Percentiles rank a stretch among this genome's conserved stretches.
Evolutionary conservation across 2,113 vertebrate genomes (phyloP).

Genomic region (Sapayoa aenigma): DNA sequence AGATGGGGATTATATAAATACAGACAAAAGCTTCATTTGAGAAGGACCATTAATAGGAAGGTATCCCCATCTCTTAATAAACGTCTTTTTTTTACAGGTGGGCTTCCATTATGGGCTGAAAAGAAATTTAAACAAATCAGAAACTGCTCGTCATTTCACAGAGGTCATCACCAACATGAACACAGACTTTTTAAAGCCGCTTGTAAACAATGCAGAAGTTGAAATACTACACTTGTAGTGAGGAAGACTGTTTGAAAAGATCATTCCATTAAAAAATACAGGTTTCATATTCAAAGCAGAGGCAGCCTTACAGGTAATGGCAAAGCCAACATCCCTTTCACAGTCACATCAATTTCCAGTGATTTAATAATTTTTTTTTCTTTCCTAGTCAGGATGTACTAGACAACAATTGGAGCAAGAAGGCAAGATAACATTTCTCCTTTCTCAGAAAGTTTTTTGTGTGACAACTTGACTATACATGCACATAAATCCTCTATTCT

Average conservation of each 20-base stretch:
- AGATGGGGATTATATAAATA: not conserved
- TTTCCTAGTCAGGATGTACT: not conserved
- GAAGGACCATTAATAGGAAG: not conserved
- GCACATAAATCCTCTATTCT: not conserved
- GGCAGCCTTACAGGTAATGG: accelerated
- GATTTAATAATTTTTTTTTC: not conserved
- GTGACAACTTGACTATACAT: not conserved
- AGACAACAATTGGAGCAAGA: not conserved
- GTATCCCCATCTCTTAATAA: not conserved
- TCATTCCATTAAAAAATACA: not conserved
- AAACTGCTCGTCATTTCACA: not conserved
- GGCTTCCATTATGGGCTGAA: not conserved
- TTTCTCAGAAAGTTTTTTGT: not conserved
- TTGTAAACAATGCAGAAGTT: not conserved
- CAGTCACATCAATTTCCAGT: not conserved
- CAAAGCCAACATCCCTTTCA: not conserved
- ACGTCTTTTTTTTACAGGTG: not conserved
- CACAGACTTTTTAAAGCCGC: not conserved
- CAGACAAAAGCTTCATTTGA: not conserved
- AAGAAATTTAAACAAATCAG: not conserved
- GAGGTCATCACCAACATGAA: not conserved
- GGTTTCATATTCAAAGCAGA: not conserved
- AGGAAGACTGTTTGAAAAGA: not conserved
- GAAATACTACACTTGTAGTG: not conserved
- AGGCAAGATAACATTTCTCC: not conserved